A percentile compares a stretch with the other conserved stretches of the same genome.
phyloP scores from a whole-genome alignment of 2,888 invertebrate species.

The Elmis aenea region DNA sequence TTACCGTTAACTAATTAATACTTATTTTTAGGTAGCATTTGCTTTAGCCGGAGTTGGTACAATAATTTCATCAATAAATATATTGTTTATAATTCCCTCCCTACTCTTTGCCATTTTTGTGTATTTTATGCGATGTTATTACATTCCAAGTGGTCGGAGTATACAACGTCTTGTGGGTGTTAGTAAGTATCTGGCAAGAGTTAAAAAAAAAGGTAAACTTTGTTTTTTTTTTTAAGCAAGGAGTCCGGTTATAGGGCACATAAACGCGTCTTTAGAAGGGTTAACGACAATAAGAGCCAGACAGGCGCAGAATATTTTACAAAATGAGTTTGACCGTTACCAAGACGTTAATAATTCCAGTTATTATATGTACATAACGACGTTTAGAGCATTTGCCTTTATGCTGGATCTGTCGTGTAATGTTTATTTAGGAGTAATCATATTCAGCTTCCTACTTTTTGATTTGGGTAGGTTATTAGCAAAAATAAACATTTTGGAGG shows the following conservation, averaged over 20 bases:
- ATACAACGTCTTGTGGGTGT: constrained; percentile 63
- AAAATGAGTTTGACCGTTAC: constrained; percentile 39
- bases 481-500: neutral
- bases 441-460: constrained; percentile 18
- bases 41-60: neutral
- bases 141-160: constrained; percentile 64
- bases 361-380: constrained; percentile 34
- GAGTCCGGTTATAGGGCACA: constrained; percentile 41
- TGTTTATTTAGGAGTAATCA: constrained; percentile 26
- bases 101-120: constrained; percentile 57
- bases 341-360: constrained; percentile 40
- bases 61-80: constrained; percentile 49
- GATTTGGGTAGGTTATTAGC: constrained; percentile 8
- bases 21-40: neutral
- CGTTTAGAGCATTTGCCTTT: constrained; percentile 36
- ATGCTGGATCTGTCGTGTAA: constrained; percentile 34
- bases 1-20: too few species aligned
- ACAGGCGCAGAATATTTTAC: constrained; percentile 34
- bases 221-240: constrained; percentile 32
- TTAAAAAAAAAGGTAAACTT: neutral
- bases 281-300: constrained; percentile 39
- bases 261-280: constrained; percentile 42
- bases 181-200: constrained; percentile 32
- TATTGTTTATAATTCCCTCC: constrained; percentile 60
- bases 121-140: constrained; percentile 57